Percentiles rank a stretch among this genome's conserved stretches.
Evolutionary conservation across 2,888 invertebrate genomes (phyloP).

Genomic region (Scelioninae gen. 1): DNA sequence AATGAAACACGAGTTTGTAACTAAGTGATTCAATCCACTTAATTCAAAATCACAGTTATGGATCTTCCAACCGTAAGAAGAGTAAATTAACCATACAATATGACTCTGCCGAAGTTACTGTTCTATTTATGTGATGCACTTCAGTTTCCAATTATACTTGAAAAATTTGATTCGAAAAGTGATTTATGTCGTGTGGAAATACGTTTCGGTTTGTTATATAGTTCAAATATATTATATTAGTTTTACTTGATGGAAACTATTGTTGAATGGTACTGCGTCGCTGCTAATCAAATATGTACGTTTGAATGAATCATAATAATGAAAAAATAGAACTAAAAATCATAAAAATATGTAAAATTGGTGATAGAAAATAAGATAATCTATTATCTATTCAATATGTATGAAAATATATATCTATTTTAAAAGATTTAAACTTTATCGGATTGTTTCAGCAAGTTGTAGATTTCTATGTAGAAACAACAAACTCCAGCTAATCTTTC

Average conservation of each 20-base stretch:
- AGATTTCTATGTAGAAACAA: too few species aligned
- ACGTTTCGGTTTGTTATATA: neutral
- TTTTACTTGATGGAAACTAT: slow-evolving; percentile 12
- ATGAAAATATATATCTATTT: too few species aligned
- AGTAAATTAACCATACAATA: slow-evolving; percentile 36
- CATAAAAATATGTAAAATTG: too few species aligned
- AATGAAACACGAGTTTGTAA: neutral
- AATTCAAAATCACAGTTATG: slow-evolving; percentile 22
- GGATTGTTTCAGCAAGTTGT: too few species aligned
- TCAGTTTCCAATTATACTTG: slow-evolving; percentile 19
- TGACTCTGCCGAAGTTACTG: slow-evolving; percentile 13
- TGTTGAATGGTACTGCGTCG: slow-evolving; percentile 1
- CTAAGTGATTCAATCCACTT: slow-evolving; percentile 14
- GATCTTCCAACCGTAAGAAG: slow-evolving; percentile 18
- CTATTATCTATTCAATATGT: too few species aligned
- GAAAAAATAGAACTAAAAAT: too few species aligned
- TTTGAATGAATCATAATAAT: too few species aligned
- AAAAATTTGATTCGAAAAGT: slow-evolving; percentile 25
- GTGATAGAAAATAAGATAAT: too few species aligned
- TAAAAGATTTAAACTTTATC: too few species aligned
- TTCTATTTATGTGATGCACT: slow-evolving; percentile 32
- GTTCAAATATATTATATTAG: too few species aligned
- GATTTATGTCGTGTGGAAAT: slow-evolving; percentile 3
- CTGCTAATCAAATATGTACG: slow-evolving; percentile 5
- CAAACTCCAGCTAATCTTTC: too few species aligned